Evolutionary conservation across 2,888 invertebrate species (phyloP), one percentile per base, ranked within the genome.

Genomic region (Aromia moschata): DNA sequence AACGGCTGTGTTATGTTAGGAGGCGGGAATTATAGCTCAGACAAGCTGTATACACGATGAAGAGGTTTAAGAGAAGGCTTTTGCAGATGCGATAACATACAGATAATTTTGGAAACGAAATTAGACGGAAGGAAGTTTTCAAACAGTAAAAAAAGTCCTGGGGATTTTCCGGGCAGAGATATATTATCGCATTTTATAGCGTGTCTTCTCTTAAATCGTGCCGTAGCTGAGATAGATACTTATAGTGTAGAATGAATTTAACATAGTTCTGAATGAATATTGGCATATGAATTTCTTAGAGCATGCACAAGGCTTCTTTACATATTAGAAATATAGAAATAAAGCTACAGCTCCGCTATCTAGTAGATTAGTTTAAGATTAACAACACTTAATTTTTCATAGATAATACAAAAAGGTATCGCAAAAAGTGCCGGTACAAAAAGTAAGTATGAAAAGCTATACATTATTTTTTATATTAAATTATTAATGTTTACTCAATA

Each of bases 31-130:
- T n/a, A n/a, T n/a, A n/a, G n/a, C n/a, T n/a, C n/a, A n/a, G n/a
- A n/a, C n/a, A n/a, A n/a, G n/a, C n/a, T n/a, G n/a, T n/a, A n/a
- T n/a, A 25, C 46, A 15, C 43, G 20, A 45, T 15, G 16, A 41
- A 41, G 52, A 52, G 16, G 11, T 41, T 52, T 52, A 41, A 52
- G 52, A 52, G 52, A 52, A 52, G 52, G 40, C 52, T 41, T 25
- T 41, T 40, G 33, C 17, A 46, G 11, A 46, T 46, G 46, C 46
- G 46, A 46, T 0, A 16, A 41, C 17, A 41, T 25, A 5, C 25
- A 25, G 4, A 49, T 43, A 44, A 44, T 45, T 20, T 43, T 49
- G 7, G 25, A 5, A 25, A n/a, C n/a, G n/a, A n/a, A n/a, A n/a
- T n/a, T n/a, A n/a, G n/a, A n/a, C n/a, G n/a, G n/a, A n/a, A n/a